These are phyloP conservation scores for Triops longicaudatus DNA, from an alignment of 1,140 invertebrate genomes.

Conservation along the genomic window DNA sequence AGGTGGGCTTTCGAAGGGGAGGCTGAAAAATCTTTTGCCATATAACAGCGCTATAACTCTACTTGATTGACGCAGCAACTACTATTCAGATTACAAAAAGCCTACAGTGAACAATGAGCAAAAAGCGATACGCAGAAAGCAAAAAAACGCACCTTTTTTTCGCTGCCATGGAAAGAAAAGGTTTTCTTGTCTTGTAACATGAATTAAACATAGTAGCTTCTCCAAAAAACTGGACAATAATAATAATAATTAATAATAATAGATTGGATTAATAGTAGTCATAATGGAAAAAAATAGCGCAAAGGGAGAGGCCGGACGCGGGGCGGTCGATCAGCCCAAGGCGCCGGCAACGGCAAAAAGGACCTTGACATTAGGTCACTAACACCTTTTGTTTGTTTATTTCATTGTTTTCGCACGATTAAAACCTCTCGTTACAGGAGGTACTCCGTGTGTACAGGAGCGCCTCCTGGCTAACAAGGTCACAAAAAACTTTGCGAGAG, in stretches of 20 bases:
- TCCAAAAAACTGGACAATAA: slow-evolving; percentile 2
- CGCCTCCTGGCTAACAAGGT: not conserved
- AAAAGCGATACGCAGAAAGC: slow-evolving; percentile 10
- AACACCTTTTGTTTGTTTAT: not conserved
- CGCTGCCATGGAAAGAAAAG: slow-evolving; percentile 9
- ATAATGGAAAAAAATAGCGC: slow-evolving; percentile 12
- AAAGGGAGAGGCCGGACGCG: slow-evolving; percentile 13
- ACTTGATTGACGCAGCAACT: not conserved
- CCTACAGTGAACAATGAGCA: slow-evolving; percentile 14
- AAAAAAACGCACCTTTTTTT: slow-evolving; percentile 1
- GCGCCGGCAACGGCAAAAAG: slow-evolving; percentile 4
- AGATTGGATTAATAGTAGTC: not conserved
- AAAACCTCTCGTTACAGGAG: not conserved
- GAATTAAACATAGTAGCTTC: not conserved
- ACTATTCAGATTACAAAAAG: slow-evolving; percentile 10
- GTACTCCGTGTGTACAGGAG: slow-evolving; percentile 9
- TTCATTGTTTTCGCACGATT: too few species aligned
- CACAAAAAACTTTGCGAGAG: slow-evolving; percentile 1
- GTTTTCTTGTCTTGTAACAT: not conserved
- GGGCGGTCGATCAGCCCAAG: slow-evolving; percentile 13
- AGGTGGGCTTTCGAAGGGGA: not conserved
- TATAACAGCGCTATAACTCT: not conserved
- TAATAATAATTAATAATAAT: slow-evolving; percentile 16
- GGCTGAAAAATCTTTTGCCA: not conserved
- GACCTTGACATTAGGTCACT: not conserved